Evolutionary conservation across 2,797 vertebrate species (phyloP), one percentile per base, ranked within the genome.

Genomic region (Scomberomorus guttatus): DNA sequence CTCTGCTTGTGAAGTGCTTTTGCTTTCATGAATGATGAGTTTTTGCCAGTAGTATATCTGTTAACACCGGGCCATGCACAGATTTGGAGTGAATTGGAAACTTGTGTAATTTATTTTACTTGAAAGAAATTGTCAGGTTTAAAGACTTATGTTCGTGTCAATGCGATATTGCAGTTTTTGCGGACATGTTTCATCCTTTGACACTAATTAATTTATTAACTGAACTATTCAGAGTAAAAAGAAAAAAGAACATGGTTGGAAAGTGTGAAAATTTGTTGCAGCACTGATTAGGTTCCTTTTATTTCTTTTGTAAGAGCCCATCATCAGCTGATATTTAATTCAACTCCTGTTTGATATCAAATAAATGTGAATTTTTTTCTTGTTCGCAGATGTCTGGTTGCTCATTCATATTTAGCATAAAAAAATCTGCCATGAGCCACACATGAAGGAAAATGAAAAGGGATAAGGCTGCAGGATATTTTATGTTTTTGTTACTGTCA

Each of bases 351-450:
- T 99, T 99, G 97, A 98, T 97, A 97, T 97, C 96, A 97, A 99
- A 99, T 99, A 99, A 99, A 99, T 98, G 98, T 99, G 98, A 99
- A 95, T 93, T 97, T 97, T 96, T 93, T 98, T 97, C 96, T 97
- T 93, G 91, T 98, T 97, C 94, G 89, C 96, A 96, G 94, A 96
- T 90, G 95, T 89, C 80, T 88, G 76, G 42, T 56, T 85, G 62
- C 59, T 89, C 80, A 60, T 84, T 90, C 13, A n/a, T 63, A 48
- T 70, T 55, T 32, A 71, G 46, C 24, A 42, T 65, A 20, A 24
- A 18, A 52, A 76, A 46, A 60, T 75, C 15, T 39, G 12, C 22
- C 56, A 12, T 42, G 10, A 32, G 60, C 44, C 8, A 59, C 4
- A 2, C 8, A 39, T 37, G 18, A 2, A 10, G 27, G 10, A 20